A percentile compares a stretch with the other conserved stretches of the same genome.
Conservation (phyloP, 2,888 invertebrate genomes). For the Chymomyza fuscimana region DNA sequence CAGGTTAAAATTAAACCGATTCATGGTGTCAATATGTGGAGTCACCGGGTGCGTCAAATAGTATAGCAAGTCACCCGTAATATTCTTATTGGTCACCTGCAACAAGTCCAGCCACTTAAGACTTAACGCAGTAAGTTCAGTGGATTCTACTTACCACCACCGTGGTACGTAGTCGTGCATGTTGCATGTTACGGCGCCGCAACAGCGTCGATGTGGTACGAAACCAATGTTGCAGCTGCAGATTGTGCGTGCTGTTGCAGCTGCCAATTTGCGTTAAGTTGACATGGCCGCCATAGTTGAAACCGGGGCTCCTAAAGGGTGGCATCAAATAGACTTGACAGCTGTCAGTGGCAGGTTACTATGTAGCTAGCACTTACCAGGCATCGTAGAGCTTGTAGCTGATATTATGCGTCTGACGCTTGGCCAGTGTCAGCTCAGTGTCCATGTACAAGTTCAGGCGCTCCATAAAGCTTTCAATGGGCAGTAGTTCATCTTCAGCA, state of each 20-base stretch:
- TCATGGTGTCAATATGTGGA: conserved; percentile 83
- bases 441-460: conserved; percentile 80
- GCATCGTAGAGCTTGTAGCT: conserved; percentile 75
- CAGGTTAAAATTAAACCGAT: conserved; percentile 84
- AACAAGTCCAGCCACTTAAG: neutral
- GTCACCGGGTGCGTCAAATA: conserved; percentile 81
- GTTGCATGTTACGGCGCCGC: conserved; percentile 81
- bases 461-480: conserved; percentile 78
- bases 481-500: conserved; percentile 55
- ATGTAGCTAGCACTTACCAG: conserved; percentile 69
- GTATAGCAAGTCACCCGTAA: conserved; percentile 80
- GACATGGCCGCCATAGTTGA: conserved; percentile 81
- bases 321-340: conserved; percentile 26
- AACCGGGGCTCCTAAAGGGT: conserved; percentile 81
- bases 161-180: conserved; percentile 81
- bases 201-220: conserved; percentile 69
- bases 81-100: conserved; percentile 79
- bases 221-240: conserved; percentile 71
- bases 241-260: conserved; percentile 78
- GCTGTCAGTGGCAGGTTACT: conserved; percentile 11
- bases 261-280: conserved; percentile 80
- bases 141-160: conserved; percentile 80
- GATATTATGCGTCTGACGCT: conserved; percentile 47
- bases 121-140: neutral
- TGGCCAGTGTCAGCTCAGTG: conserved; percentile 79